phyloP scores from a whole-genome alignment of 2,888 invertebrate species.

The Zonitis immaculata region DNA sequence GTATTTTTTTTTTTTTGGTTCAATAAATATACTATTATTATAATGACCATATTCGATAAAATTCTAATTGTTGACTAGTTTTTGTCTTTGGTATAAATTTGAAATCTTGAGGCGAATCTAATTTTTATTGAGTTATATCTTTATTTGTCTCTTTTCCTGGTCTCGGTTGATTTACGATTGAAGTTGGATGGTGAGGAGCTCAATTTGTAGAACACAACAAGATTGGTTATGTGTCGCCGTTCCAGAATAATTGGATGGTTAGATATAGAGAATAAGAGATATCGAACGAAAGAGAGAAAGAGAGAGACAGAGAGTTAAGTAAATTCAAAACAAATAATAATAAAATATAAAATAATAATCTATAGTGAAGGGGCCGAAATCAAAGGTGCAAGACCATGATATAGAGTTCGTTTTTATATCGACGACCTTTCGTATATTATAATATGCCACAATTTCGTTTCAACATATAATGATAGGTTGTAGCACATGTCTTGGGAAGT shows the following conservation, averaged over 20 bases:
- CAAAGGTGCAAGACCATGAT: slow-evolving; percentile 29
- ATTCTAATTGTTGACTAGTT: slow-evolving; percentile 12
- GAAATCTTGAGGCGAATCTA: slow-evolving; percentile 10
- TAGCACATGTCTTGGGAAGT: slow-evolving; percentile 38
- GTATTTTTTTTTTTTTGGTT: too few species aligned
- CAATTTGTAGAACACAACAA: background rate
- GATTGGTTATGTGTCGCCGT: background rate
- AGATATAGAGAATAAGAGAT: background rate
- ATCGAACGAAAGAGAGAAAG: too few species aligned
- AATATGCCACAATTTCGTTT: slow-evolving; percentile 42
- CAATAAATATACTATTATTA: slow-evolving; percentile 14
- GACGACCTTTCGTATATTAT: slow-evolving; percentile 38
- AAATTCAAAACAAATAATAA: slow-evolving; percentile 21
- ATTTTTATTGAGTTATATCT: slow-evolving; percentile 3
- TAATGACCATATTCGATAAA: slow-evolving; percentile 11
- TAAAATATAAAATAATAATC: slow-evolving; percentile 24
- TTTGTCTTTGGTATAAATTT: slow-evolving; percentile 5
- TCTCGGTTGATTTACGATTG: background rate
- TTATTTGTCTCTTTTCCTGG: background rate
- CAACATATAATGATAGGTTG: slow-evolving; percentile 43
- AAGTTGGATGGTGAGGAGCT: background rate
- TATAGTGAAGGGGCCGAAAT: slow-evolving; percentile 27
- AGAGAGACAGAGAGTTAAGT: slow-evolving; percentile 2
- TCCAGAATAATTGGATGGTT: background rate
- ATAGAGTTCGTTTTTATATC: slow-evolving; percentile 34